These are phyloP conservation scores for Schlechtendalia chinensis DNA, from an alignment of 1,140 invertebrate genomes.

Conservation along the genomic window DNA sequence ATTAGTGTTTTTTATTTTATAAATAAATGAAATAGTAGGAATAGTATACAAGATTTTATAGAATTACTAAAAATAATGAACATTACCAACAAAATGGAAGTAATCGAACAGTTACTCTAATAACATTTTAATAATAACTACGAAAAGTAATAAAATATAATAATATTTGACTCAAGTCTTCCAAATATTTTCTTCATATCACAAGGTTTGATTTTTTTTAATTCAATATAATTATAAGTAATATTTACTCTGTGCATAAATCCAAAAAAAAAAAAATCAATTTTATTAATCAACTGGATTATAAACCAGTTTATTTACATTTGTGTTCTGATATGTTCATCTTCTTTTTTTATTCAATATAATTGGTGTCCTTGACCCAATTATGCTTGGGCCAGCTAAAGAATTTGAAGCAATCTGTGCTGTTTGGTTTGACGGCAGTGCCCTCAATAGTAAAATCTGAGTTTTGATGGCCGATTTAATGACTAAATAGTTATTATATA, in stretches of 20 bases:
- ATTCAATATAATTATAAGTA: background rate
- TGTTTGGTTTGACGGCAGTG: slow-evolving; percentile 25
- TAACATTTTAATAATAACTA: slow-evolving; percentile 1
- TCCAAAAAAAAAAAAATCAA: background rate
- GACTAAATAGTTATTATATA: slow-evolving; percentile 39
- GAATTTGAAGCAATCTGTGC: slow-evolving; percentile 22
- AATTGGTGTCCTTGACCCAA: slow-evolving; percentile 4
- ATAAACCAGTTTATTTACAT: background rate
- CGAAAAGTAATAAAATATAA: slow-evolving; percentile 4
- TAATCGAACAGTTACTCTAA: background rate
- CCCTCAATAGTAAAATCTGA: slow-evolving; percentile 31
- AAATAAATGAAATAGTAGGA: slow-evolving; percentile 27
- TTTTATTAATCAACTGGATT: background rate
- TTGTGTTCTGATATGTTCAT: background rate
- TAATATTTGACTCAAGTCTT: slow-evolving; percentile 10
- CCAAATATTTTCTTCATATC: slow-evolving; percentile 9
- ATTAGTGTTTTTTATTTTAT: background rate
- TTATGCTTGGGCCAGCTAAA: background rate
- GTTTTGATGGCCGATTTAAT: slow-evolving; percentile 38
- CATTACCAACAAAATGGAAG: background rate
- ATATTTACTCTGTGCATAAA: background rate
- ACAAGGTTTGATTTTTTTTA: slow-evolving; percentile 2
- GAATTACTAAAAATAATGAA: slow-evolving; percentile 2
- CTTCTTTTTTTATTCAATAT: slow-evolving; percentile 12
- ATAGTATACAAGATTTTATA: background rate